Base-by-base conservation (phyloP, 2,888 invertebrate genomes). In the Drosophila yooni region DNA sequence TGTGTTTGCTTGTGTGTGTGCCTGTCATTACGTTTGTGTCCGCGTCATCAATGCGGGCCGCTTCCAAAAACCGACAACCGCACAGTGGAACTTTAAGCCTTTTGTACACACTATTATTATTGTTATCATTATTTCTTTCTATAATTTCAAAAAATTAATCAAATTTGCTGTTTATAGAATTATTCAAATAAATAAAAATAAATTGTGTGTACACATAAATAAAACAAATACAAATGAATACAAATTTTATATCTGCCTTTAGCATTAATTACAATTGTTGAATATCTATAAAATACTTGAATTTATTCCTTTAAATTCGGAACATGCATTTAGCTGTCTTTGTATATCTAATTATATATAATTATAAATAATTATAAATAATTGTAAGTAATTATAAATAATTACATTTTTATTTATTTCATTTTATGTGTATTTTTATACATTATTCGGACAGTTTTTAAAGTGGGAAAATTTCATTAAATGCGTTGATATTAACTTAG, bases 11-110 rank as follows among this genome's bases (percentile, higher is more conserved):
- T 33, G 60, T 56, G 31, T 68, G 61, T 46, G 21, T 46, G 21
- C 21, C 7, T 61, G 21, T 51, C 43, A 36, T 59, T 57, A 29
- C 71, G 71, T 36, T 52, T 69, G 79, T 65, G 61, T 76, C 50
- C 79, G 62, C 77, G 79, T 70, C 82, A 81, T 76, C 82, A 70
- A 62, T 74, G 81, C 68, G 80, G 64, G 69, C 57, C 65, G 79
- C 82, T 82, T 82, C 64, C 64, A 73, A 72, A 79, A 70, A 33
- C 54, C 65, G 53, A 51, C 34, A 56, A 21, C 3, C 25, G 66
- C 58, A 80, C 80, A 75, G 75, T 81, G 79, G 60, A 1, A 21
- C 36, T 6, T 3, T 15, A 25, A 10, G 29, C 1, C 7, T 25
- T 46, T 21, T 5, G 5, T 1, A 3, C 13, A 25, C 15, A 46